Percentiles rank a stretch among this genome's conserved stretches.
These are phyloP conservation scores for Chrosomus eos DNA, from an alignment of 2,797 vertebrate species.

Conservation along the genomic window DNA sequence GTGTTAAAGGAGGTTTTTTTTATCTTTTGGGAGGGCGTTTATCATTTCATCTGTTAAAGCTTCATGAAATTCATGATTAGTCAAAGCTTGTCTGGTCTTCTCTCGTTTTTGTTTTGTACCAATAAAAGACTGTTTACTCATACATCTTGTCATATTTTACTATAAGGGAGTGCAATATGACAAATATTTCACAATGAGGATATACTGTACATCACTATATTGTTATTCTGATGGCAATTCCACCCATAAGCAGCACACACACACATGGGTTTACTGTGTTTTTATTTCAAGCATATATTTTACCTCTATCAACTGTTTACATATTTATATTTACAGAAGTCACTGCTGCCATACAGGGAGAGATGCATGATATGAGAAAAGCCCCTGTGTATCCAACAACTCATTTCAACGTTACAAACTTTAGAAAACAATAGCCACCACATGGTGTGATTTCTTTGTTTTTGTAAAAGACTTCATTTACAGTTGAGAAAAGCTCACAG, in stretches of 20 bases:
- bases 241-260: neutral
- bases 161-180: neutral
- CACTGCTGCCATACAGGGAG: conserved; percentile 55
- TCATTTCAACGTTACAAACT: conserved; percentile 52
- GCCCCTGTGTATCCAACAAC: conserved; percentile 28
- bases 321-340: conserved; percentile 73
- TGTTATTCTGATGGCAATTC: too few species aligned
- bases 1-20: conserved; percentile 5
- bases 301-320: conserved; percentile 55
- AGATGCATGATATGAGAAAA: conserved; percentile 52
- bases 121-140: conserved; percentile 70
- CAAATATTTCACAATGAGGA: too few species aligned
- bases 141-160: neutral
- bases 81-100: conserved; percentile 70
- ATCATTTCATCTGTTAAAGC: conserved; percentile 67
- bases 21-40: conserved; percentile 35
- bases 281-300: conserved; percentile 73
- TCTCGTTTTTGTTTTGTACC: conserved; percentile 74
- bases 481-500: conserved; percentile 40
- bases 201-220: too few species aligned
- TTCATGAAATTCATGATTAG: conserved; percentile 79
- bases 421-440: conserved; percentile 49
- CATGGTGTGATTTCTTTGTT: conserved; percentile 6
- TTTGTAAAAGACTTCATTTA: conserved; percentile 30
- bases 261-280: conserved; percentile 61